A percentile compares a stretch with the other conserved stretches of the same genome.
Evolutionary conservation across 2,888 invertebrate species (phyloP).

Genomic region (Embidobia sp.): DNA sequence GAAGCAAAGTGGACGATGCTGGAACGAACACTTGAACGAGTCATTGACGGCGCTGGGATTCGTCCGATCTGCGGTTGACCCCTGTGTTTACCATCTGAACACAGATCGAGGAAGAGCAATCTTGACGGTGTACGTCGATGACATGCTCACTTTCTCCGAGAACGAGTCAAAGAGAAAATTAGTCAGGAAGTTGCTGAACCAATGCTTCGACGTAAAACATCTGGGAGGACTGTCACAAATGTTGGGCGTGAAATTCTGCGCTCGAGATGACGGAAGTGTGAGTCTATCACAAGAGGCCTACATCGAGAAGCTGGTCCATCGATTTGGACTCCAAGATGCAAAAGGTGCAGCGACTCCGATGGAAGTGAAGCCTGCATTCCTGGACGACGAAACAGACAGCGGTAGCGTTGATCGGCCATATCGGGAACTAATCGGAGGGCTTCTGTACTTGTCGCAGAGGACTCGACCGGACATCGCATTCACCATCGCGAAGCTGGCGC

Average conservation of each 20-base stretch:
- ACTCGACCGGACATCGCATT: conserved; percentile 63
- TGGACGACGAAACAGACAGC: conserved; percentile 20
- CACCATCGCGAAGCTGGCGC: conserved; percentile 50
- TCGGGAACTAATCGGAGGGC: conserved; percentile 45
- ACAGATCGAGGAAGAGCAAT: conserved; percentile 26
- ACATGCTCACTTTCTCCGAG: conserved; percentile 52
- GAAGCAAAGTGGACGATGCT: conserved; percentile 63
- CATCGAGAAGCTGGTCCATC: conserved; percentile 42
- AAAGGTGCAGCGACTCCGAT: conserved; percentile 53
- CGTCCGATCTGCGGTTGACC: conserved; percentile 40
- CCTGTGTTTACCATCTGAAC: conserved; percentile 56
- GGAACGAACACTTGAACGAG: conserved; percentile 47
- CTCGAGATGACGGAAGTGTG: conserved; percentile 33
- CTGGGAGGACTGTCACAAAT: conserved; percentile 45
- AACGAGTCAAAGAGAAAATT: conserved; percentile 25
- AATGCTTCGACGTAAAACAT: conserved; percentile 55
- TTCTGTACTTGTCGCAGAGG: conserved; percentile 62
- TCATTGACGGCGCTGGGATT: conserved; percentile 26
- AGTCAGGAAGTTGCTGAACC: conserved; percentile 30
- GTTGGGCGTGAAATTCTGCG: conserved; percentile 55
- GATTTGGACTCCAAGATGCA: conserved; percentile 47
- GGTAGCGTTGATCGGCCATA: conserved; percentile 35
- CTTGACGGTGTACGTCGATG: conserved; percentile 59
- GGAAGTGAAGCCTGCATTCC: conserved; percentile 44
- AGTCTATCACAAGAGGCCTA: conserved; percentile 49